A percentile compares a stretch with the other conserved stretches of the same genome.
Evolutionary conservation across 2,797 vertebrate species (phyloP).

Genomic region (Ptychobarbus kaznakovi): DNA sequence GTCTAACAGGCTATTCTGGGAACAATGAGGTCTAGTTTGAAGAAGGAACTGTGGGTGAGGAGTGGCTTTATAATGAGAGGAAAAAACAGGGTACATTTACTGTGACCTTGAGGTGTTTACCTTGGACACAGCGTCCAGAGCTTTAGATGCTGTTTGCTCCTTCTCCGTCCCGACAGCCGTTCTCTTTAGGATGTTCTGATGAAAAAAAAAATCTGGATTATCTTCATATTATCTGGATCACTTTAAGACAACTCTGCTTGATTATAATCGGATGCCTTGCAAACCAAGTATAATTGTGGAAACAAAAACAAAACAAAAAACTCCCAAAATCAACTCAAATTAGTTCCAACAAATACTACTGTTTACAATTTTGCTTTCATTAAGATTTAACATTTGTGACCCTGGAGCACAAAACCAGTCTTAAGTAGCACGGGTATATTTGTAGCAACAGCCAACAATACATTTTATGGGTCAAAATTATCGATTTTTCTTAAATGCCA

Average conservation of each 20-base stretch:
- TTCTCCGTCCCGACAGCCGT: conserved; percentile 82
- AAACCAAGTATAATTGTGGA: neutral
- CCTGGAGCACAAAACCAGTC: no score
- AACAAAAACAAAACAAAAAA: neutral
- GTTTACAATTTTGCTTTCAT: neutral
- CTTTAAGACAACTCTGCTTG: neutral
- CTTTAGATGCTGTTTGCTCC: conserved; percentile 85
- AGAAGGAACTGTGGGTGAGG: neutral
- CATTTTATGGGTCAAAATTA: no score
- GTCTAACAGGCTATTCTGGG: conserved; percentile 58
- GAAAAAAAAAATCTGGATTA: neutral
- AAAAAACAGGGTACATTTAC: conserved; percentile 11
- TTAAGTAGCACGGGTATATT: no score
- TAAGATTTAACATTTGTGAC: neutral
- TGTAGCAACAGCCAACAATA: no score
- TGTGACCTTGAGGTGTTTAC: conserved; percentile 69
- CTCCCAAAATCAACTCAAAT: neutral
- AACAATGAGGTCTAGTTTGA: conserved; percentile 56
- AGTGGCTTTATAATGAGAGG: neutral
- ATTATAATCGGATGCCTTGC: neutral
- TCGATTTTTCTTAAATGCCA: no score
- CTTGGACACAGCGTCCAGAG: conserved; percentile 84
- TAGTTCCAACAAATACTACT: neutral
- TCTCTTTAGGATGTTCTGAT: conserved; percentile 87
- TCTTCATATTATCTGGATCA: neutral